phyloP scores from a whole-genome alignment of 2,797 vertebrate species.

The Tragelaphus eurycerus region DNA sequence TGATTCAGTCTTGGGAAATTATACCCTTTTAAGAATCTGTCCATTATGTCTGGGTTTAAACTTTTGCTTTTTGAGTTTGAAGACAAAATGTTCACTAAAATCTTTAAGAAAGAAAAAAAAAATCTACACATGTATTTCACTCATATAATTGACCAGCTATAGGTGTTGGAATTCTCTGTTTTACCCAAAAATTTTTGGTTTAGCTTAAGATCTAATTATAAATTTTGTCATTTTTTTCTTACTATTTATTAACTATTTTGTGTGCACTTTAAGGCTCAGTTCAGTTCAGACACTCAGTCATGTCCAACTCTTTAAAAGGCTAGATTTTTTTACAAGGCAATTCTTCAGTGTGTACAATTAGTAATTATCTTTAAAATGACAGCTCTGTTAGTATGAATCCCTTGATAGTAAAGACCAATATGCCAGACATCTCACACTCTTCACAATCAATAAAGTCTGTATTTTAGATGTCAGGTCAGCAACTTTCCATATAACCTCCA shows the following conservation, averaged over 20 bases:
- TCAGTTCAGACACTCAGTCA: not conserved
- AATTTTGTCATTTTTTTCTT: not conserved
- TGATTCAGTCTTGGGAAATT: not conserved
- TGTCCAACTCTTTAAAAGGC: not conserved
- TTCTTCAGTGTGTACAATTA: not conserved
- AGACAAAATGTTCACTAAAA: not conserved
- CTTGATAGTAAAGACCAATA: not conserved
- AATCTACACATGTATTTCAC: not conserved
- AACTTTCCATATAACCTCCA: not conserved
- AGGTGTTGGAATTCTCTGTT: not conserved
- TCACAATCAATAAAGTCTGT: slow-evolving; percentile 18
- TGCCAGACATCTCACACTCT: not conserved
- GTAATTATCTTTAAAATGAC: not conserved
- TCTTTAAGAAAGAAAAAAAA: not conserved
- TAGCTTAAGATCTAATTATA: not conserved
- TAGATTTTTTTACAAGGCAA: not conserved
- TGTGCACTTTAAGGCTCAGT: not conserved
- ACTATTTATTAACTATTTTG: not conserved
- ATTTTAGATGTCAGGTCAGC: not conserved
- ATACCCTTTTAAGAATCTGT: not conserved
- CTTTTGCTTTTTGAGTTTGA: not conserved
- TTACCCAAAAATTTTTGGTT: not conserved
- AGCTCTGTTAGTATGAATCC: not conserved
- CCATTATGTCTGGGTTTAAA: not conserved
- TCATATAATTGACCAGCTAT: not conserved